Percentiles rank a stretch among this genome's conserved stretches.
Conservation (phyloP, 2,113 vertebrate genomes). For the Camarhynchus parvulus region DNA sequence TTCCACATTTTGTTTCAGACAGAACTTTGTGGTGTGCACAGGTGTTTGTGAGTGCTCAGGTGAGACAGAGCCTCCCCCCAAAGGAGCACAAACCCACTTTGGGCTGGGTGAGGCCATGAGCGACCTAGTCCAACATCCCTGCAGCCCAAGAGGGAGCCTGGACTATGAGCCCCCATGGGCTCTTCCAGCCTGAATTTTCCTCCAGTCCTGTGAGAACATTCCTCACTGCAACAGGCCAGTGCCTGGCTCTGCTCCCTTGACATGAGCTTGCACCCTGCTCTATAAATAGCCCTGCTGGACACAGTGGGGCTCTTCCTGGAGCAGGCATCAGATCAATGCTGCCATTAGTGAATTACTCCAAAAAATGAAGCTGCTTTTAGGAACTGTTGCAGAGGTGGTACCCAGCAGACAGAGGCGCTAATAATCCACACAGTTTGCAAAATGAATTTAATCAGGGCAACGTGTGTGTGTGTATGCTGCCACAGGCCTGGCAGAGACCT, state of each 20-base stretch:
- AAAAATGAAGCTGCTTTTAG: not conserved
- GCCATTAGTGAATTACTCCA: not conserved
- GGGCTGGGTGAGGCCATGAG: not conserved
- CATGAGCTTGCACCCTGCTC: not conserved
- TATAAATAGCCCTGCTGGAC: not conserved
- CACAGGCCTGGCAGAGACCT: not conserved
- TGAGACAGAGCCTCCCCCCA: not conserved
- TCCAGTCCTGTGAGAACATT: not conserved
- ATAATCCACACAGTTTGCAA: not conserved
- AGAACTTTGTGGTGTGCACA: not conserved
- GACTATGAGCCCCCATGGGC: rapidly evolving
- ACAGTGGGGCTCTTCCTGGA: not conserved
- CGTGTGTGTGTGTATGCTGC: rapidly evolving
- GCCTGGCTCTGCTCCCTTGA: not conserved
- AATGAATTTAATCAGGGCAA: not conserved
- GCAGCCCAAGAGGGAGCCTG: not conserved
- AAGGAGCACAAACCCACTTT: not conserved
- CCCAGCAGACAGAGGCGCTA: not conserved
- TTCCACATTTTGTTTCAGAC: not conserved
- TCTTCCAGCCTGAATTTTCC: not conserved
- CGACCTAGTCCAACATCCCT: not conserved
- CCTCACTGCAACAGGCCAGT: not conserved
- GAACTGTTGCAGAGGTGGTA: not conserved
- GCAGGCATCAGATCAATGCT: not conserved
- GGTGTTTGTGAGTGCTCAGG: not conserved